These are phyloP conservation scores for Pseudococcus viburni DNA, from an alignment of 2,888 invertebrate genomes.

Conservation along the genomic window DNA sequence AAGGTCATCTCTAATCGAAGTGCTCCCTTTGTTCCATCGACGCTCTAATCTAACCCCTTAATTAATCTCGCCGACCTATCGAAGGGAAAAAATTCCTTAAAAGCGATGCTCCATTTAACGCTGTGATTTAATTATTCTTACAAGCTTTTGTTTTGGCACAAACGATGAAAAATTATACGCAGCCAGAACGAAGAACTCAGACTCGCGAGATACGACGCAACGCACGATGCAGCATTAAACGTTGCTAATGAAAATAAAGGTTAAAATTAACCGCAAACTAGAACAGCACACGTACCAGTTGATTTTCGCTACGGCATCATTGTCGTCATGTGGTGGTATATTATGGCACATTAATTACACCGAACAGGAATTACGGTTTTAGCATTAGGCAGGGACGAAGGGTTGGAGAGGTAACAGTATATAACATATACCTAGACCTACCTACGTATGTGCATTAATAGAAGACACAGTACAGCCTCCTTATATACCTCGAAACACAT, in stretches of 20 bases:
- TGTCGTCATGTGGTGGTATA: slow-evolving; percentile 40
- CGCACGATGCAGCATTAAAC: not conserved
- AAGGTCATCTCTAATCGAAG: no score
- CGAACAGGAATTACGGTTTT: slow-evolving; percentile 13
- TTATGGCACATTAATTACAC: slow-evolving; percentile 37
- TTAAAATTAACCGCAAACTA: slow-evolving; percentile 28
- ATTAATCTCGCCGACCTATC: not conserved
- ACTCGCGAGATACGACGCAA: not conserved
- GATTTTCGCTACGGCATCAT: slow-evolving; percentile 20
- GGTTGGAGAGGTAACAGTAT: not conserved
- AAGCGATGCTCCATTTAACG: not conserved
- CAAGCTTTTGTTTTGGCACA: not conserved
- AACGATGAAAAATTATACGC: slow-evolving; percentile 19
- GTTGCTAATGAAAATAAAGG: slow-evolving; percentile 24
- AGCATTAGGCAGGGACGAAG: not conserved
- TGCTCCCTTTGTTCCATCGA: no score
- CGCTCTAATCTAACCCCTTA: no score
- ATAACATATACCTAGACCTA: not conserved
- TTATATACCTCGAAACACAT: not conserved
- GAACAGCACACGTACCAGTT: slow-evolving; percentile 1
- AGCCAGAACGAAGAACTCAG: not conserved
- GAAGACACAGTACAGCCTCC: not conserved
- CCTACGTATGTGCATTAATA: not conserved
- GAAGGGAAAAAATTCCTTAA: not conserved
- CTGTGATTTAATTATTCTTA: slow-evolving; percentile 14